Evolutionary conservation across 2,113 vertebrate species (phyloP).

Genomic region (Ameiurus melas): DNA sequence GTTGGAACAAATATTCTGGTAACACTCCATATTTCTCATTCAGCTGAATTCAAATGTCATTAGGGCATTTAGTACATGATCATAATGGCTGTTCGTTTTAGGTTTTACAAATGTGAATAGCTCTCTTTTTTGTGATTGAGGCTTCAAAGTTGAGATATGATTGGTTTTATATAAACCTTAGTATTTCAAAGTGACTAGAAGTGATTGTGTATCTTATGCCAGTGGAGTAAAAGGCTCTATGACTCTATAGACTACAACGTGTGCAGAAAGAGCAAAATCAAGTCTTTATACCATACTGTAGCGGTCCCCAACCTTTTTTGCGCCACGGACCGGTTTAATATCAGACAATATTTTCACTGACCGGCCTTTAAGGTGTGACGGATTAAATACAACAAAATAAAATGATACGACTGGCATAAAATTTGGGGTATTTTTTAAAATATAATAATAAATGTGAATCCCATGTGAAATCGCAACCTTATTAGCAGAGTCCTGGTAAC

Average conservation of each 20-base stretch:
- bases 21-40: not conserved
- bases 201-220: not conserved
- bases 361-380: too few relatives aligned
- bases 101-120: not conserved
- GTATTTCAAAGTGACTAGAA: not conserved
- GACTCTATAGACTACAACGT: not conserved
- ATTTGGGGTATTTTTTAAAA: too few relatives aligned
- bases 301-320: too few relatives aligned
- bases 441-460: too few relatives aligned
- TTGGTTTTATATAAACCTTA: not conserved
- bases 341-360: too few relatives aligned
- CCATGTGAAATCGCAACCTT: too few relatives aligned
- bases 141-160: not conserved
- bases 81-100: not conserved
- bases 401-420: too few relatives aligned
- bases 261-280: not conserved
- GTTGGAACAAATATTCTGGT: not conserved
- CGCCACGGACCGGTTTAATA: too few relatives aligned
- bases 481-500: too few relatives aligned
- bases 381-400: too few relatives aligned
- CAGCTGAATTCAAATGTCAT: not conserved
- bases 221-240: too few relatives aligned
- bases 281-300: not conserved
- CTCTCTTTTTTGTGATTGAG: not conserved
- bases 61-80: not conserved